Base-by-base conservation (phyloP, 2,113 vertebrate species). In the Orthonyx spaldingii region DNA sequence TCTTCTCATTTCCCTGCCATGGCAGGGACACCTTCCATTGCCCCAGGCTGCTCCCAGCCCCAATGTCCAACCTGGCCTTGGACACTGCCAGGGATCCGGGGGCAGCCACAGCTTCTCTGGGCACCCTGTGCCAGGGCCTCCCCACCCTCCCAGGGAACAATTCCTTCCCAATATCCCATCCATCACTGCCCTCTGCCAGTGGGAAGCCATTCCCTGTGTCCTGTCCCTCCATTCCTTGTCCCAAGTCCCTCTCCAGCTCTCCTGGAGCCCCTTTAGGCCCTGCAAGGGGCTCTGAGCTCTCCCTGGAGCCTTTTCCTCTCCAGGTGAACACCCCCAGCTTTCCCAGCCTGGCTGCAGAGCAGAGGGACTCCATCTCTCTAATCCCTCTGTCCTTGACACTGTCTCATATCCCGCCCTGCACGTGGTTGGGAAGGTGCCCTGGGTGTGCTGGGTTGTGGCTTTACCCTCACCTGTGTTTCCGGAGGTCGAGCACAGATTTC, bases 111-210 rank as follows among this genome's bases (percentile, higher is more conserved):
- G 50, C 30, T 75, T 0, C 50, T 49, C 42, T 75, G 70, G 50
- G 42, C n/a, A 65, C 10, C 30, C 50, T 75, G 60, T 30, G 35
- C 42, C 70, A 85, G 52, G 50, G 4, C 35, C 41, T 75, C 0
- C 1, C 65, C 37, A 24, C 32, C 12, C 21, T 72, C 7, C 0
- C 8, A 63, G 39, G 2, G 3, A 63, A 21, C 1, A 61, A 46
- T 33, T 75, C 10, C 12, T 41, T 8, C 35, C 50, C 20, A 21
- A 3, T 42, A 41, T 65, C 30, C 35, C 49, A 74, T 15, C 60
- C 1, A 16, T 0, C 30, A 7, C 28, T 28, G 9, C n/a, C 11
- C 50, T 41, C 16, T 57, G 19, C 5, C 30, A 56, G 2, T 56
- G 10, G 24, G 19, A 64, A 39, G 8, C 24, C n/a, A 65, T 56